phyloP scores from a whole-genome alignment of 1,140 invertebrate genomes.

The Callitettix versicolor region DNA sequence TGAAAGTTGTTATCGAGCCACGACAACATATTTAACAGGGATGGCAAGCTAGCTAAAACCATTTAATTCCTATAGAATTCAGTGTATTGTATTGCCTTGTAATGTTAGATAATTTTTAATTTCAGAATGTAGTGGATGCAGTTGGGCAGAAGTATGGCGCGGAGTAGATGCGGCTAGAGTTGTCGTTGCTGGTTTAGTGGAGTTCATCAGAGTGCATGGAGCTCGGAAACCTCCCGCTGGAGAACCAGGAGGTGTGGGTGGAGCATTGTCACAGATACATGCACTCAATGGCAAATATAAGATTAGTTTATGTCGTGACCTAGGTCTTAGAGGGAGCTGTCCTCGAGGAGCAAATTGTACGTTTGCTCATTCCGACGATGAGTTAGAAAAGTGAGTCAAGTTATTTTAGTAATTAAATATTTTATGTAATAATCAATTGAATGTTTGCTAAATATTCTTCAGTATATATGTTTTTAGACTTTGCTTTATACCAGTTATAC shows the following conservation, averaged over 20 bases:
- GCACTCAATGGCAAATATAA: constrained; percentile 58
- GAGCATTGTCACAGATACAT: constrained; percentile 34
- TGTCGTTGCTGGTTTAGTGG: constrained; percentile 73
- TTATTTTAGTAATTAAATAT: background rate
- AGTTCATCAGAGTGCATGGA: constrained; percentile 75
- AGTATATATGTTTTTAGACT: no score
- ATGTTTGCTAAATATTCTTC: background rate
- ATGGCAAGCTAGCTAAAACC: no score
- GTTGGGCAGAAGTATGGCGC: constrained; percentile 60
- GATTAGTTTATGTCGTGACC: constrained; percentile 82
- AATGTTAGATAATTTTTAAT: no score
- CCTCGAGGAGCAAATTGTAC: constrained; percentile 79
- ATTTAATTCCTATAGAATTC: no score
- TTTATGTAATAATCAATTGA: background rate
- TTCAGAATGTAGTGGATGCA: constrained; percentile 53
- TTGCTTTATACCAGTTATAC: no score
- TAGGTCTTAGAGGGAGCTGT: constrained; percentile 64
- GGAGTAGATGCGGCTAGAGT: constrained; percentile 69
- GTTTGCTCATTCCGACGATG: constrained; percentile 84
- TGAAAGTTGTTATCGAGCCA: no score
- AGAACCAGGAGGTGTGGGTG: constrained; percentile 3
- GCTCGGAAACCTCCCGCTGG: constrained; percentile 40
- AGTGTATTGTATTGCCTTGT: no score
- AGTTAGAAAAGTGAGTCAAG: constrained; percentile 64
- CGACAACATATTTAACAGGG: no score